A percentile compares a stretch with the other conserved stretches of the same genome.
phyloP scores from a whole-genome alignment of 2,797 vertebrate genomes.

The Gymnothorax javanicus region DNA sequence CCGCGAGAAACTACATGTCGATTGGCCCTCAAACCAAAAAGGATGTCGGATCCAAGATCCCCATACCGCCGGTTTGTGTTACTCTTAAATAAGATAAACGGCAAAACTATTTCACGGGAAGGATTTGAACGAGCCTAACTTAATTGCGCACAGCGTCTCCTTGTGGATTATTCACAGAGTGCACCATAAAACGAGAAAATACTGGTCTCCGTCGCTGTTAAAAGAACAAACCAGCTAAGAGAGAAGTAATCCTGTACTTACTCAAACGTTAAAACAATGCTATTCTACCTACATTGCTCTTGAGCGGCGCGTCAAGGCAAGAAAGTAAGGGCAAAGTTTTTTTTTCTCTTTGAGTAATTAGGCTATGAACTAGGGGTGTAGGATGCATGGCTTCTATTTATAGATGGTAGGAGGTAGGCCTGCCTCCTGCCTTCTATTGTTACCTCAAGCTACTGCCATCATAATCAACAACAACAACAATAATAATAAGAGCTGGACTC shows the following conservation, averaged over 20 bases:
- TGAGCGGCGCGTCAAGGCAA: not conserved
- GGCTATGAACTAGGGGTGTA: not conserved
- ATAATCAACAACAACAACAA: too few species aligned
- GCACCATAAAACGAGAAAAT: not conserved
- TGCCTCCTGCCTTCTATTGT: too few species aligned
- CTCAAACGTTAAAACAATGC: not conserved
- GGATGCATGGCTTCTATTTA: too few species aligned
- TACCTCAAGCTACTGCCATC: too few species aligned
- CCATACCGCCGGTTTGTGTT: not conserved
- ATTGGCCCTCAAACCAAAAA: not conserved
- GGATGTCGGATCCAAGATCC: not conserved
- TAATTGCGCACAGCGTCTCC: not conserved
- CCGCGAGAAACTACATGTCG: not conserved
- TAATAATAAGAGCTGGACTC: too few species aligned
- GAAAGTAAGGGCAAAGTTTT: not conserved
- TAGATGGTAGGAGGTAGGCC: too few species aligned
- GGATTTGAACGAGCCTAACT: not conserved
- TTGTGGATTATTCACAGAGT: not conserved
- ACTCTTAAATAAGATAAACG: not conserved
- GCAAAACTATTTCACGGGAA: not conserved
- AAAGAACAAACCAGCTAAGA: not conserved
- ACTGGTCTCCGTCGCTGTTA: not conserved
- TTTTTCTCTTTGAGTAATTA: not conserved
- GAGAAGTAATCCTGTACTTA: not conserved
- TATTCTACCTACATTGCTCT: not conserved